Evolutionary conservation across 2,888 invertebrate genomes (phyloP).

Genomic region (Ennomos erosarius): DNA sequence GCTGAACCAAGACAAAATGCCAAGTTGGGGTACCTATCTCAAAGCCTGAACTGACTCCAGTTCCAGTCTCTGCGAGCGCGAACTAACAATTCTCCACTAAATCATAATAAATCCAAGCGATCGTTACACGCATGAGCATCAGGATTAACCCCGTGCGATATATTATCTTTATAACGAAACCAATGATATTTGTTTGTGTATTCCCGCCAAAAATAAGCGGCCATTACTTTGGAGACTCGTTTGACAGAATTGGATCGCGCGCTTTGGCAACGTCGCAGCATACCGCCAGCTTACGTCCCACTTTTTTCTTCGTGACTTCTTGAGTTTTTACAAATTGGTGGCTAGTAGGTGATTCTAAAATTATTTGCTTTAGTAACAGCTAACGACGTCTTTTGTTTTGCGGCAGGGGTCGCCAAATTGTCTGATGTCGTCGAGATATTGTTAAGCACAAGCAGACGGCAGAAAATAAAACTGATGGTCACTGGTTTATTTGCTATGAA

Average conservation of each 20-base stretch:
- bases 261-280: slow-evolving; percentile 59
- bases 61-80: no score
- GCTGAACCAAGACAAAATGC: no score
- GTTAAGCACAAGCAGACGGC: slow-evolving; percentile 13
- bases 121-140: slow-evolving; percentile 47
- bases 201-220: slow-evolving; percentile 77
- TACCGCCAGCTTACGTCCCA: slow-evolving; percentile 41
- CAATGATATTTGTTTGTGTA: slow-evolving; percentile 62
- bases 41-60: no score
- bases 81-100: slow-evolving; percentile 30
- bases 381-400: slow-evolving; percentile 29
- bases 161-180: slow-evolving; percentile 66
- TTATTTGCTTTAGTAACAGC: slow-evolving; percentile 36
- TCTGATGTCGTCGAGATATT: slow-evolving; percentile 27
- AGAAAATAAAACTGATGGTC: slow-evolving; percentile 12
- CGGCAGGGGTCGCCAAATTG: slow-evolving; percentile 26
- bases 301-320: slow-evolving; percentile 38
- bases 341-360: slow-evolving; percentile 37
- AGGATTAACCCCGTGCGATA: slow-evolving; percentile 52
- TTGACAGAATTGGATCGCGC: slow-evolving; percentile 78
- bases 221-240: slow-evolving; percentile 70
- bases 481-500: slow-evolving; percentile 12
- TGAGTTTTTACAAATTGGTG: slow-evolving; percentile 47
- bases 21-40: no score
- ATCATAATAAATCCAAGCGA: slow-evolving; percentile 45